Base-by-base conservation (phyloP, 2,797 vertebrate genomes). In the Sebastes iracundus region DNA sequence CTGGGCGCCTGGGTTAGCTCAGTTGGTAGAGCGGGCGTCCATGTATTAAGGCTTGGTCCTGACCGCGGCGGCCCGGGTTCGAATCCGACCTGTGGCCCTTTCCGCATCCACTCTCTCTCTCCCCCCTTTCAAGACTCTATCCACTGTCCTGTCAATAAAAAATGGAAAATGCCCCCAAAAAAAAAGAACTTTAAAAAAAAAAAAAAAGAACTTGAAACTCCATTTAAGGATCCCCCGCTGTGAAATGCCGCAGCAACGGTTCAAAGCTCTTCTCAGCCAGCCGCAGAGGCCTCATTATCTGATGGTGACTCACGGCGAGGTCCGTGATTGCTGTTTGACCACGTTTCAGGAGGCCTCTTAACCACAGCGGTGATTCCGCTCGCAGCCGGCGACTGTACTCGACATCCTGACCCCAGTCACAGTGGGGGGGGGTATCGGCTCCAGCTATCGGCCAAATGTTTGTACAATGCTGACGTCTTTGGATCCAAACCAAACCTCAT, bases 141-240 rank as follows among this genome's bases (percentile, higher is more conserved):
- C n/a, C n/a, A n/a, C n/a, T n/a, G n/a, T n/a, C n/a, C n/a, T n/a
- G n/a, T n/a, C n/a, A n/a, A n/a, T n/a, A n/a, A n/a, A n/a, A n/a
- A n/a, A n/a, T n/a, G n/a, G n/a, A n/a, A n/a, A n/a, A n/a, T n/a
- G n/a, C n/a, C n/a, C n/a, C n/a, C n/a, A n/a, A n/a, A n/a, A n/a
- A n/a, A n/a, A n/a, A n/a, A n/a, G n/a, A n/a, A n/a, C n/a, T n/a
- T n/a, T n/a, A n/a, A n/a, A n/a, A n/a, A n/a, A n/a, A n/a, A n/a
- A n/a, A n/a, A n/a, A 82, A 87, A 80, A 84, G 79, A 67, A 23
- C 80, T 84, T 56, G 18, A 81, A 76, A 64, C 18, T 83, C 75
- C 64, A 79, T 86, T 82, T 77, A 62, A 84, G 63, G 63, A 32
- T 59, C 61, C 89, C 86, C 86, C 30, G 79, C 85, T 81, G 90